Conservation (phyloP, 2,113 vertebrate species). For the Microcebus ravelobensis region DNA sequence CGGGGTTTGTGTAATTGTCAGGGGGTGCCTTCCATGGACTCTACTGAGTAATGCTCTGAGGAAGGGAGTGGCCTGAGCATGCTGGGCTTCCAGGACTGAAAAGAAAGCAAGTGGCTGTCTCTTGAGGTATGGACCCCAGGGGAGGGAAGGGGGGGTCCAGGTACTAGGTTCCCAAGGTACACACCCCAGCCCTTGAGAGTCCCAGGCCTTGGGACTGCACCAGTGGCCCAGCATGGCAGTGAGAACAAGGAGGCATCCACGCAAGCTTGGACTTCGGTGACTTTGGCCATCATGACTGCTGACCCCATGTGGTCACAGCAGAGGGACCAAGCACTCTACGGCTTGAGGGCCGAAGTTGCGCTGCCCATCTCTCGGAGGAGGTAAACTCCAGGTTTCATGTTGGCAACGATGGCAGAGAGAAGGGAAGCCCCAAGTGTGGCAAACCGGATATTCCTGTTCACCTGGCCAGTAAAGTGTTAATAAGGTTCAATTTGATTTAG, state of each 20-base stretch:
- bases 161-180: neutral
- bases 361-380: neutral
- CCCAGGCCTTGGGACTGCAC: neutral
- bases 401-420: neutral
- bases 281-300: neutral
- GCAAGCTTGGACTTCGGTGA: neutral
- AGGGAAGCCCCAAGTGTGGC: neutral
- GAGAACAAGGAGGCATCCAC: neutral
- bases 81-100: neutral
- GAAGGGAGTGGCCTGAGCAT: neutral
- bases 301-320: neutral
- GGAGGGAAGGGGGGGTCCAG: neutral
- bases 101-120: neutral
- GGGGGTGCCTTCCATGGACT: neutral
- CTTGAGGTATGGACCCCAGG: neutral
- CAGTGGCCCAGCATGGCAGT: neutral
- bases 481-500: conserved; percentile 29
- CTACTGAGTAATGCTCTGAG: neutral
- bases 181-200: neutral
- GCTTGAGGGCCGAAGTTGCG: neutral
- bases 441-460: neutral
- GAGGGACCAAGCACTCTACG: neutral
- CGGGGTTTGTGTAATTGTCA: neutral
- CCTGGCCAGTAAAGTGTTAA: neutral
- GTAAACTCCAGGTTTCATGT: neutral